Evolutionary conservation across 2,113 vertebrate species (phyloP).

Genomic region (Paracyprichromis sp.): DNA sequence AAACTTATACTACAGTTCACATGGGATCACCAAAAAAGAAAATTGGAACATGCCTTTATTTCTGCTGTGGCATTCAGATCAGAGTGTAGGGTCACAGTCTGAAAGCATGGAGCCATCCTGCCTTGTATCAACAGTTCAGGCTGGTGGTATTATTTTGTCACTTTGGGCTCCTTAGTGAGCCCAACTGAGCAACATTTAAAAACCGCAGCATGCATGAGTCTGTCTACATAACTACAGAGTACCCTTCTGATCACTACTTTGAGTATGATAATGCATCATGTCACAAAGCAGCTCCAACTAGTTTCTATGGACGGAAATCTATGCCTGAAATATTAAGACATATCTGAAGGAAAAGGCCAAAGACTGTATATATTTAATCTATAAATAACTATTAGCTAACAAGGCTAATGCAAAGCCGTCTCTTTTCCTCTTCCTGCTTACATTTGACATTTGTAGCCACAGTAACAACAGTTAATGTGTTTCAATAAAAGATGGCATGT

Average conservation of each 20-base stretch:
- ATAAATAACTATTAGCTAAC: not conserved
- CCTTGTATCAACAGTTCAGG: not conserved
- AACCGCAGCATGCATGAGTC: not conserved
- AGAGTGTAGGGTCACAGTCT: not conserved
- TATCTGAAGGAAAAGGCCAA: not conserved
- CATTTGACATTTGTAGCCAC: not conserved
- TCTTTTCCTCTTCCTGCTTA: not conserved
- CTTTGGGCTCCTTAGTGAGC: not conserved
- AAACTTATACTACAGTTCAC: not conserved
- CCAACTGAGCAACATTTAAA: not conserved
- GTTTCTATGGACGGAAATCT: fast-evolving
- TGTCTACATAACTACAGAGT: not conserved
- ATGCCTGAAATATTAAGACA: not conserved
- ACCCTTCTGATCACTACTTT: not conserved
- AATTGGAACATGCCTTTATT: not conserved
- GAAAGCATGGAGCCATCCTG: not conserved
- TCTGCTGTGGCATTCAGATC: not conserved
- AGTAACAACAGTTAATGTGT: not conserved
- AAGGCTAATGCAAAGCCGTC: not conserved
- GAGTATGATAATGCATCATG: not conserved
- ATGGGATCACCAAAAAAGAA: not conserved
- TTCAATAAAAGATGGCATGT: not conserved
- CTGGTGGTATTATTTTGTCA: not conserved
- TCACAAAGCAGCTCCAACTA: not conserved
- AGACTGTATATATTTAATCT: not conserved